phyloP scores from a whole-genome alignment of 2,797 vertebrate species.

The Gallinago stenura region DNA sequence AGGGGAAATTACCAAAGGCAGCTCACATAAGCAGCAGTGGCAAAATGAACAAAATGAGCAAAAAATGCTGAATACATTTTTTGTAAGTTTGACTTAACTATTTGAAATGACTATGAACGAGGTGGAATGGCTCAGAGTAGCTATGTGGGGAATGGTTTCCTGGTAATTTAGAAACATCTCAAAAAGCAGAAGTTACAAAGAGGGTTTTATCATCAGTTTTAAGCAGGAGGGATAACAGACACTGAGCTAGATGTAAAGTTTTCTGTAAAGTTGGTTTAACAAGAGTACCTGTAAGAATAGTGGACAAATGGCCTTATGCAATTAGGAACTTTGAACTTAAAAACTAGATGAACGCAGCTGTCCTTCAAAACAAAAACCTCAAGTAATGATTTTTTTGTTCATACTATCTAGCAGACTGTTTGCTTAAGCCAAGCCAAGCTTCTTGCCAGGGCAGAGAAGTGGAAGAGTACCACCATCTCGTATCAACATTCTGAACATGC shows the following conservation, averaged over 20 bases:
- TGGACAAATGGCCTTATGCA: rapidly evolving
- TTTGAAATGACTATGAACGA: neutral
- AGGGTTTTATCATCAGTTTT: neutral
- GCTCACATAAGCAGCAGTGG: rapidly evolving
- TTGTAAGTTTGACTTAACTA: neutral
- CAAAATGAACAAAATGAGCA: neutral
- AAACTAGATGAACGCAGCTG: neutral
- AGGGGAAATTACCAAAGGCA: neutral
- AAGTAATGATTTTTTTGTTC: neutral
- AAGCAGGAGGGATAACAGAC: neutral
- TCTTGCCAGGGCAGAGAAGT: neutral
- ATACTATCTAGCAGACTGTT: neutral
- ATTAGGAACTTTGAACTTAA: neutral
- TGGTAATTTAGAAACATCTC: neutral
- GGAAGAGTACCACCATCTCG: neutral
- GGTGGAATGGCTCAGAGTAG: neutral
- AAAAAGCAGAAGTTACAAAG: neutral
- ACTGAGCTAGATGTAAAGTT: neutral
- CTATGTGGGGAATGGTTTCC: neutral
- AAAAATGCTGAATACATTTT: neutral
- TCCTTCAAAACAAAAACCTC: neutral
- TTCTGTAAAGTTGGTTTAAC: neutral
- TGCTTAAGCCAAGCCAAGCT: neutral
- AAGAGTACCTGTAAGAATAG: neutral
- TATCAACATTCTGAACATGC: neutral